Conservation (phyloP, 2,888 invertebrate species). For the Heliothis peltigera region DNA sequence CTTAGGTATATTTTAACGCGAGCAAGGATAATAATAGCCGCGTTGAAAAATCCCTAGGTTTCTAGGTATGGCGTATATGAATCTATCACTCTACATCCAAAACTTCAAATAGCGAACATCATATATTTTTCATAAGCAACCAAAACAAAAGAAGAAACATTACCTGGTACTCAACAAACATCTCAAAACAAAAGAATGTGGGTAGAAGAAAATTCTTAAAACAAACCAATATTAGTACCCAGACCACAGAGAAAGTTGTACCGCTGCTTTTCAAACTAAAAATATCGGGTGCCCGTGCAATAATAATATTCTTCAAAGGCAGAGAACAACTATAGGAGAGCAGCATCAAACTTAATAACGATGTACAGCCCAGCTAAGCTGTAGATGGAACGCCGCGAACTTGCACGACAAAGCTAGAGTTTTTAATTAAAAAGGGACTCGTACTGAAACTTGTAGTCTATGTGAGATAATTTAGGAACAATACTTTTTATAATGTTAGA, state of each 20-base stretch:
- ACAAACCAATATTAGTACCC: slow-evolving; percentile 31
- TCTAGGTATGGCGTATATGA: too few species aligned
- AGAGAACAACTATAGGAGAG: slow-evolving; percentile 71
- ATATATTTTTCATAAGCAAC: neutral
- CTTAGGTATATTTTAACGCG: too few species aligned
- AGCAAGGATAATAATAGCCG: too few species aligned
- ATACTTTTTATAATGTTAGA: neutral
- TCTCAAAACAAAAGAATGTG: neutral
- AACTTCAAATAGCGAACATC: neutral
- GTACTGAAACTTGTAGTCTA: slow-evolving; percentile 49
- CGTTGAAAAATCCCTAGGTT: too few species aligned
- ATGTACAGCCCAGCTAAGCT: slow-evolving; percentile 56
- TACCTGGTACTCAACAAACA: neutral
- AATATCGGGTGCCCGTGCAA: slow-evolving; percentile 70
- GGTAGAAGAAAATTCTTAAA: neutral
- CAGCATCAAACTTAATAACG: slow-evolving; percentile 83
- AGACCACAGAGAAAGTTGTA: slow-evolving; percentile 62
- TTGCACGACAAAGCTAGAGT: slow-evolving; percentile 73
- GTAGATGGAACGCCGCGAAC: slow-evolving; percentile 1
- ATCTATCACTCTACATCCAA: neutral
- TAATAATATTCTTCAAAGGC: slow-evolving; percentile 80
- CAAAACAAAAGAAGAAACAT: neutral
- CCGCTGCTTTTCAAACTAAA: slow-evolving; percentile 69
- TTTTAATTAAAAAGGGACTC: slow-evolving; percentile 83
- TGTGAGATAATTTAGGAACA: slow-evolving; percentile 32